Base-by-base conservation (phyloP, 2,797 vertebrate species). In the Erpetoichthys calabaricus region DNA sequence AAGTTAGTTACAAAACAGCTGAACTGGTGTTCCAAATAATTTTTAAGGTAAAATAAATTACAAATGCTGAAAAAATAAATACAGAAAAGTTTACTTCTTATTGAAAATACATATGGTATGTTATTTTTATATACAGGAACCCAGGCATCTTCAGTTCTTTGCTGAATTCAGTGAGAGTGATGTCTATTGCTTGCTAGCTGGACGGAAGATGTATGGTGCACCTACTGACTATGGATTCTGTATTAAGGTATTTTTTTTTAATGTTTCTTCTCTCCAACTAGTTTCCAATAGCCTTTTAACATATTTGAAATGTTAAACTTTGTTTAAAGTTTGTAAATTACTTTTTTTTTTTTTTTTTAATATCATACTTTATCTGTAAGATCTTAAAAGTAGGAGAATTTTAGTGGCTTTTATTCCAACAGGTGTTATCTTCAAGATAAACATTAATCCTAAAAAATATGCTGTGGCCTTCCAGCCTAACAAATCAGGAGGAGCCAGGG, bases 111-210 rank as follows among this genome's bases (percentile, higher is more conserved):
- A 25, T 25, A 25, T 25, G 25, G 25, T 25, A 25, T 25, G 25
- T 25, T 25, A 2, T 25, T 5, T 63, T 6, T 56, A 3, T 42
- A 73, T 70, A 53, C 72, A 98, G 95, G 94, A 99, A 69, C 95
- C 94, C 8, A 86, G 95, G 63, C 95, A 98, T 80, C 88, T 99
- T 59, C 95, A 98, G 75, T 92, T 94, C 76, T 87, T 94, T 70
- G 89, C 91, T 6, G 94, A 98, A 81, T 94, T 98, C 66, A 88
- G 81, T 72, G 89, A 89, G 79, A 89, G 87, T 67, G 89, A 96
- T 61, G 79, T 95, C 71, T 98, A 91, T 77, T 83, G 88, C 45
- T 76, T 91, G 66, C 67, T 91, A 72, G 82, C 89, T 55, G 85
- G 87, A 75, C 91, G 83, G 80, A 98, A 96, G 72, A 79, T 82